phyloP scores from a whole-genome alignment of 2,113 vertebrate genomes.

The Syngnathus typhle region DNA sequence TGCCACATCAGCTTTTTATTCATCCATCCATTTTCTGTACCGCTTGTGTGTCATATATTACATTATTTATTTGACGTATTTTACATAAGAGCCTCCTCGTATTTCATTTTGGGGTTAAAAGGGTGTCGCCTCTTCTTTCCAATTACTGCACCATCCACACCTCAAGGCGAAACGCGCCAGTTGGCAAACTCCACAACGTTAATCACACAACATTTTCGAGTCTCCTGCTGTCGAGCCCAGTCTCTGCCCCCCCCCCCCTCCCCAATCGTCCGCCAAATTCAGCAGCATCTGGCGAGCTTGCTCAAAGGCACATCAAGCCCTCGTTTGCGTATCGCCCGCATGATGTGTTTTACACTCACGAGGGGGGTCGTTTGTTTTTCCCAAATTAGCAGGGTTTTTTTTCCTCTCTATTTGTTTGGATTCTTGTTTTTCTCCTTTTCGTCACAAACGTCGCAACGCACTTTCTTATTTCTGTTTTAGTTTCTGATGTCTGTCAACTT shows the following conservation, averaged over 20 bases:
- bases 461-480: no score
- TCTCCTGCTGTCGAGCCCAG: background rate
- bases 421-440: constrained; percentile 6
- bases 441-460: no score
- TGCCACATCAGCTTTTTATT: no score
- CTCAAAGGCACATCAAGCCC: constrained; percentile 28
- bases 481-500: no score
- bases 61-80: background rate
- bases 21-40: no score
- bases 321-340: constrained; percentile 38
- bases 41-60: no score
- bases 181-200: constrained; percentile 29
- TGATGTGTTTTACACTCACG: constrained; percentile 22
- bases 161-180: constrained; percentile 17
- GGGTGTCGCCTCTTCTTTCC: background rate
- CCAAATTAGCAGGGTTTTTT: constrained; percentile 24
- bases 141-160: constrained; percentile 28
- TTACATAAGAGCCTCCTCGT: background rate
- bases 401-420: background rate
- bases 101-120: constrained; percentile 1
- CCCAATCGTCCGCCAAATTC: constrained; percentile 9
- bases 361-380: constrained; percentile 42
- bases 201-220: constrained; percentile 29
- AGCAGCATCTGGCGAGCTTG: constrained; percentile 40
- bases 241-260: background rate